Evolutionary conservation across 2,888 invertebrate genomes (phyloP).

Genomic region (Andrena dorsata): DNA sequence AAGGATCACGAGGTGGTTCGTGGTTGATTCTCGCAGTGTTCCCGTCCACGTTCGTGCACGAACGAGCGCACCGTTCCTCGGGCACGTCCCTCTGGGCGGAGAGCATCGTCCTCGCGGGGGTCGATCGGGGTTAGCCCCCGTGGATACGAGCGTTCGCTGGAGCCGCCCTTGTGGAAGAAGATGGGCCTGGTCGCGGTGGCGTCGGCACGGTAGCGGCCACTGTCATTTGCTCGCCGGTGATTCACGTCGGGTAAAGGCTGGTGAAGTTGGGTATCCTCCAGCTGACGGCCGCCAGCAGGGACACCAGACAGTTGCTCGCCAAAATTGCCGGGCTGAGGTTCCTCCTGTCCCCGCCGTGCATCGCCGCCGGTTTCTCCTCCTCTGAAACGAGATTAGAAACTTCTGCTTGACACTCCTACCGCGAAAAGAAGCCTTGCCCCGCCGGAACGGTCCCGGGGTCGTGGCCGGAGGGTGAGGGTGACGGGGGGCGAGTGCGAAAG

Average conservation of each 20-base stretch:
- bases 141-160: conserved; percentile 25
- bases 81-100: neutral
- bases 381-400: conserved; percentile 78
- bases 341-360: conserved; percentile 84
- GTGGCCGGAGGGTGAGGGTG: neutral
- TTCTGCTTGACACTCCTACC: conserved; percentile 37
- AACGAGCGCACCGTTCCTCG: neutral
- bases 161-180: conserved; percentile 30
- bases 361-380: conserved; percentile 83
- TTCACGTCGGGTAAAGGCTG: conserved; percentile 83
- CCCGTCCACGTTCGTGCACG: neutral
- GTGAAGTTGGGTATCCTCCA: conserved; percentile 84
- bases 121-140: conserved; percentile 18
- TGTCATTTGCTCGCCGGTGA: conserved; percentile 43
- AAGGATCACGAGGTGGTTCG: neutral
- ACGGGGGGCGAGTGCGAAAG: neutral
- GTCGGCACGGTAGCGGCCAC: conserved; percentile 28
- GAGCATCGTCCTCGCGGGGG: conserved; percentile 5
- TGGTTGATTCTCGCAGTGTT: neutral
- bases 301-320: conserved; percentile 83
- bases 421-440: neutral
- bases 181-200: conserved; percentile 36
- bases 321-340: conserved; percentile 82
- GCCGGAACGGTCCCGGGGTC: neutral
- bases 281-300: conserved; percentile 81